Percentiles rank a stretch among this genome's conserved stretches.
Conservation (phyloP, 2,113 vertebrate genomes). For the Xyrauchen texanus region DNA sequence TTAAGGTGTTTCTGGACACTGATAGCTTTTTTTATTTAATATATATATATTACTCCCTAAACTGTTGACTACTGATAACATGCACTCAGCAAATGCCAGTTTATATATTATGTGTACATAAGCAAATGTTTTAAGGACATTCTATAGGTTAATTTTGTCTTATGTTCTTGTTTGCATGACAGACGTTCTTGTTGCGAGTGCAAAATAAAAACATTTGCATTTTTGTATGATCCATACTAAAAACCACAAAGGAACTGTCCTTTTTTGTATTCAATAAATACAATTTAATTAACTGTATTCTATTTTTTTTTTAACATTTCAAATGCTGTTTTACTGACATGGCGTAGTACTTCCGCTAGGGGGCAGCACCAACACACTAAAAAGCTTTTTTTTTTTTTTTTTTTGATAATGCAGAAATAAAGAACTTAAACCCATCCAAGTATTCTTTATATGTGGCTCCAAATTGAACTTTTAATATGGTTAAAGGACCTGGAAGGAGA, state of each 20-base stretch:
- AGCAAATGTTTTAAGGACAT: background rate
- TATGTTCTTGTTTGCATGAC: background rate
- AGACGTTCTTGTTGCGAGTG: background rate
- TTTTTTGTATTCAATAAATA: background rate
- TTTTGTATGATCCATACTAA: background rate
- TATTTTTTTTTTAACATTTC: too few relatives aligned
- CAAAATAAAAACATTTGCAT: background rate
- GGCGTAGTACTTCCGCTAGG: background rate
- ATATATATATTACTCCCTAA: too few relatives aligned
- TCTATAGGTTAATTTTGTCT: too few relatives aligned
- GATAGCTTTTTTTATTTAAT: background rate
- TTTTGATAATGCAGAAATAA: too few relatives aligned
- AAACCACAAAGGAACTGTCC: too few relatives aligned
- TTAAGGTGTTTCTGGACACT: too few relatives aligned
- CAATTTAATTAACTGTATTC: too few relatives aligned
- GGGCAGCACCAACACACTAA: conserved; percentile 10
- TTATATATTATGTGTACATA: background rate
- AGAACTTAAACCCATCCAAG: too few relatives aligned
- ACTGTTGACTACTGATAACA: background rate
- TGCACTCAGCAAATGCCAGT: background rate
- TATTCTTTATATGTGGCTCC: background rate
- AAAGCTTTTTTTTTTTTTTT: too few relatives aligned
- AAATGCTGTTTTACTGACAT: background rate
- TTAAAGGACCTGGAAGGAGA: too few relatives aligned
- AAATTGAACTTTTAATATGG: too few relatives aligned